Evolutionary conservation across 2,797 vertebrate genomes (phyloP).

Genomic region (Carduelis carduelis): DNA sequence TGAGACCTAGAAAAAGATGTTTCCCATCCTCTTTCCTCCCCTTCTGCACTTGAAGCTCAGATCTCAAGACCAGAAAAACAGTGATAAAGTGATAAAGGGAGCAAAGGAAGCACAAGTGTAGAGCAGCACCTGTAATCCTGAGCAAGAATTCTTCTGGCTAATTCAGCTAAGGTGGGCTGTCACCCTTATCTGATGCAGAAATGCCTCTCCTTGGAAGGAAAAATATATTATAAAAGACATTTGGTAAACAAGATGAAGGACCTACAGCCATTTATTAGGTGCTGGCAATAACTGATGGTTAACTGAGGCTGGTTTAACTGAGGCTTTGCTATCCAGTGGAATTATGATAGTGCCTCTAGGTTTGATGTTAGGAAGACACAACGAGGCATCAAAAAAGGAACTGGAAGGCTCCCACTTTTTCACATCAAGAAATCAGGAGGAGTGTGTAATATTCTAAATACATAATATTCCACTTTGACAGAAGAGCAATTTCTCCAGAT

Average conservation of each 20-base stretch:
- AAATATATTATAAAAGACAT: neutral
- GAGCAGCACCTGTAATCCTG: neutral
- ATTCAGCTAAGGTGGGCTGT: neutral
- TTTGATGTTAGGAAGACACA: accelerated
- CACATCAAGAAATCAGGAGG: neutral
- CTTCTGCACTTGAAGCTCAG: neutral
- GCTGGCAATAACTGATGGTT: neutral
- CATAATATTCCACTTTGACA: neutral
- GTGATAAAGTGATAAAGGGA: neutral
- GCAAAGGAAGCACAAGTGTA: neutral
- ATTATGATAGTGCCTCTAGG: neutral
- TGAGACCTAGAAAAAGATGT: neutral
- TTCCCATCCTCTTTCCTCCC: neutral
- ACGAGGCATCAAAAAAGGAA: neutral
- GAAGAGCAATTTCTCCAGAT: neutral
- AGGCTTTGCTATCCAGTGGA: neutral
- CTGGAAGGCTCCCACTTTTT: neutral
- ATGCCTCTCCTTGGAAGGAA: neutral
- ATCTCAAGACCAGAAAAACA: neutral
- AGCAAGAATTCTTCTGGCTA: neutral
- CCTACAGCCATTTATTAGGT: neutral
- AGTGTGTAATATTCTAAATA: neutral
- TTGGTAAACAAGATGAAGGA: neutral
- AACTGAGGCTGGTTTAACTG: neutral
- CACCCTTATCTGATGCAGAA: neutral